phyloP scores from a whole-genome alignment of 2,888 invertebrate species.

The Yponomeuta plumbellus region DNA sequence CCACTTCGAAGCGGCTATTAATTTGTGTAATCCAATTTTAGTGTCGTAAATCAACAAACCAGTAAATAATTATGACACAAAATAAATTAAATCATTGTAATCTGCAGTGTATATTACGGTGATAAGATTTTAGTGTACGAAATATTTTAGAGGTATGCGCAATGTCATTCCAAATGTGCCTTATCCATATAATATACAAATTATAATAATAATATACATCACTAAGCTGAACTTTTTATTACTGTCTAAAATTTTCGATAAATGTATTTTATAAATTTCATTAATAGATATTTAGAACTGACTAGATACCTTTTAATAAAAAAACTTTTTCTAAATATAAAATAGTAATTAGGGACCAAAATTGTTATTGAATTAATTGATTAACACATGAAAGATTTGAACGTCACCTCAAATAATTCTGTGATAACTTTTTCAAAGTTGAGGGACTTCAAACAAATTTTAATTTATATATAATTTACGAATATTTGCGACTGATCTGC shows the following conservation, averaged over 20 bases:
- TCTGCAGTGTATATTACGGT: slow-evolving; percentile 35
- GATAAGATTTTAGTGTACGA: slow-evolving; percentile 27
- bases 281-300: slow-evolving; percentile 36
- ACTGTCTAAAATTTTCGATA: background rate
- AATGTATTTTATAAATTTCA: slow-evolving; percentile 25
- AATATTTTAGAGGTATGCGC: slow-evolving; percentile 39
- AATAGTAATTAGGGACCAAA: slow-evolving; percentile 33
- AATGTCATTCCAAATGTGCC: slow-evolving; percentile 70
- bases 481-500: slow-evolving; percentile 19
- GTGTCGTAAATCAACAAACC: slow-evolving; percentile 21
- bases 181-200: slow-evolving; percentile 33
- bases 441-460: slow-evolving; percentile 62
- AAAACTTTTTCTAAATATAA: slow-evolving; percentile 1
- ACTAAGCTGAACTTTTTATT: background rate
- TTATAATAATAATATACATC: background rate
- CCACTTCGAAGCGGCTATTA: slow-evolving; percentile 58
- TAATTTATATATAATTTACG: slow-evolving; percentile 26
- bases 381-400: slow-evolving; percentile 43
- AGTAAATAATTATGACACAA: slow-evolving; percentile 37
- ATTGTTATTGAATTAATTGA: slow-evolving; percentile 20
- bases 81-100: slow-evolving; percentile 17
- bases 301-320: slow-evolving; percentile 25
- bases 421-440: slow-evolving; percentile 72
- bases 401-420: slow-evolving; percentile 69
- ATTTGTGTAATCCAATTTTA: background rate